phyloP scores from a whole-genome alignment of 1,140 invertebrate species.

The Zaprionus gabonicus region DNA sequence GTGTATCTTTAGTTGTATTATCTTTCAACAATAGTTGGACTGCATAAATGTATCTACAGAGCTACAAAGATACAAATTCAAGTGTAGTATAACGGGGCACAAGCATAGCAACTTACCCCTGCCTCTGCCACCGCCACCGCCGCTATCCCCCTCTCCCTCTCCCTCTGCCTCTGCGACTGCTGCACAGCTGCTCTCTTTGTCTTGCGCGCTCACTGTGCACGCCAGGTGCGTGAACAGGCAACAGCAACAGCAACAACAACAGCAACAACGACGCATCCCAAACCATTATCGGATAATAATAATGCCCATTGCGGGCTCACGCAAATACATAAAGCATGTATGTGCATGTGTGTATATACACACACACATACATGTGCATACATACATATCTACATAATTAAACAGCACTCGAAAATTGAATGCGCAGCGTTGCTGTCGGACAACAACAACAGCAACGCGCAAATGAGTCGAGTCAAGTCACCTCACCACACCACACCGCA shows the following conservation, averaged over 20 bases:
- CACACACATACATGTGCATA: slow-evolving; percentile 9
- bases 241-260: slow-evolving; percentile 14
- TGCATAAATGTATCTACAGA: slow-evolving; percentile 1
- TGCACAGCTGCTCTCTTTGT: slow-evolving; percentile 4
- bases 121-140: not conserved
- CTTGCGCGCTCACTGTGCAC: not conserved
- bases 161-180: not conserved
- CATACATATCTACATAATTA: slow-evolving; percentile 43
- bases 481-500: not conserved
- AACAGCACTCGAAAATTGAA: slow-evolving; percentile 47
- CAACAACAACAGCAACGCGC: slow-evolving; percentile 12
- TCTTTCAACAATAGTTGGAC: slow-evolving; percentile 5
- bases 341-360: not conserved
- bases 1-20: not conserved
- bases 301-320: slow-evolving; percentile 30
- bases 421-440: not conserved
- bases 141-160: no score
- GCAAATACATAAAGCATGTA: slow-evolving; percentile 1
- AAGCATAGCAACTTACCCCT: not conserved
- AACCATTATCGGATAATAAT: slow-evolving; percentile 42
- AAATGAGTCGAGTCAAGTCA: slow-evolving; percentile 7
- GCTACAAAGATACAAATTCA: not conserved
- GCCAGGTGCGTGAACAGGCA: slow-evolving; percentile 37
- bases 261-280: slow-evolving; percentile 27
- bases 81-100: not conserved